Percentiles rank a stretch among this genome's conserved stretches.
These are phyloP conservation scores for Plectropomus leopardus DNA, from an alignment of 2,113 vertebrate genomes.

Conservation along the genomic window DNA sequence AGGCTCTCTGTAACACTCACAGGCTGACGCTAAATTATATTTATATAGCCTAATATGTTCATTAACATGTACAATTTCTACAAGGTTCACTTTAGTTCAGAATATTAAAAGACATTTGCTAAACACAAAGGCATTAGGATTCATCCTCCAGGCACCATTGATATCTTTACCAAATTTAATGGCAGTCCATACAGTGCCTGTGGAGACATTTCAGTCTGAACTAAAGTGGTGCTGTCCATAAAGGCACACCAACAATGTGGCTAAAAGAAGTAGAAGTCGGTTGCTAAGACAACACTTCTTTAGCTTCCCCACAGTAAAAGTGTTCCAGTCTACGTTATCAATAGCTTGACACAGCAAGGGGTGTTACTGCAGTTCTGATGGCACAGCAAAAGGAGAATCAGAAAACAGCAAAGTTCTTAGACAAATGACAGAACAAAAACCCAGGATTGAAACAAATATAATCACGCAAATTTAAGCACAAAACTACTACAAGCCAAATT, in stretches of 20 bases:
- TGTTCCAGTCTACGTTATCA: slow-evolving; percentile 16
- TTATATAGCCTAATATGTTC: too few relatives aligned
- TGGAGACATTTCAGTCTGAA: not conserved
- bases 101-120: too few relatives aligned
- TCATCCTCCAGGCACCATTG: not conserved
- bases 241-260: not conserved
- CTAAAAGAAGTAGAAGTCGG: not conserved
- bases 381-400: not conserved
- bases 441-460: not conserved
- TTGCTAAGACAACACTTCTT: slow-evolving; percentile 36
- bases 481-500: not conserved
- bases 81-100: too few relatives aligned
- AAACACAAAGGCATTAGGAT: not conserved
- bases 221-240: not conserved
- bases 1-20: too few relatives aligned
- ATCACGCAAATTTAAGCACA: not conserved
- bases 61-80: too few relatives aligned
- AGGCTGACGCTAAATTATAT: too few relatives aligned
- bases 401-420: not conserved
- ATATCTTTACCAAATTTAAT: not conserved
- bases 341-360: slow-evolving; percentile 25
- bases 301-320: slow-evolving; percentile 7
- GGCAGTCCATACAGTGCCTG: not conserved
- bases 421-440: not conserved
- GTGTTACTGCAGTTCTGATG: not conserved